Evolutionary conservation across 2,113 vertebrate genomes (phyloP).

Genomic region (Rhadina sibilatrix): DNA sequence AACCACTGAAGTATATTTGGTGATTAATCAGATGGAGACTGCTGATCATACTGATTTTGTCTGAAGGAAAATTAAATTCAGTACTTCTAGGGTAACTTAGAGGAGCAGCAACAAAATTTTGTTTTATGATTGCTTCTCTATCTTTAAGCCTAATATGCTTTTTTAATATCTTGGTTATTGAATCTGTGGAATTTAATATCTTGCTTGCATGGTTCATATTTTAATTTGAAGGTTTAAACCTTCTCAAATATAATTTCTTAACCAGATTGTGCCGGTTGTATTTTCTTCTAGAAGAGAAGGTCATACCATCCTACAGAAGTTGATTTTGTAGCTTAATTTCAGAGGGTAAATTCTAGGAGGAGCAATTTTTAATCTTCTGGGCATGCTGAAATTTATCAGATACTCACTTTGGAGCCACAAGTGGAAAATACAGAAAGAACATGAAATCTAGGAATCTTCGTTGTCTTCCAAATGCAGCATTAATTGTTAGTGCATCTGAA

Average conservation of each 20-base stretch:
- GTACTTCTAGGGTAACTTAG: neutral
- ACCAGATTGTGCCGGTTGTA: neutral
- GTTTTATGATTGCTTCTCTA: neutral
- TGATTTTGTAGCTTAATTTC: neutral
- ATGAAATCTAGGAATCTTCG: neutral
- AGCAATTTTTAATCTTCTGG: neutral
- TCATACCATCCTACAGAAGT: neutral
- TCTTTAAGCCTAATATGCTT: neutral
- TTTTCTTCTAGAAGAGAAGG: neutral
- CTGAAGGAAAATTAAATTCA: conserved; percentile 1
- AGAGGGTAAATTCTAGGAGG: neutral
- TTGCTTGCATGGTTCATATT: neutral
- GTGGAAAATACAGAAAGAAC: neutral
- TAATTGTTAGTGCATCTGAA: neutral
- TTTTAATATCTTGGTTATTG: conserved; percentile 16
- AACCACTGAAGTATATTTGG: neutral
- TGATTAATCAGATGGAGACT: neutral
- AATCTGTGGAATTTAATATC: neutral
- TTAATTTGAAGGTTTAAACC: conserved; percentile 25
- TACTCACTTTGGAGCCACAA: neutral
- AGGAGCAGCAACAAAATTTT: neutral
- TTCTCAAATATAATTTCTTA: neutral
- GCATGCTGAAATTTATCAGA: neutral
- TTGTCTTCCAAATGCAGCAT: neutral
- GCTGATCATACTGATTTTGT: neutral